Evolutionary conservation across 1,140 invertebrate genomes (phyloP), one percentile per base, ranked within the genome.

Genomic region (Euglossa dilemma): DNA sequence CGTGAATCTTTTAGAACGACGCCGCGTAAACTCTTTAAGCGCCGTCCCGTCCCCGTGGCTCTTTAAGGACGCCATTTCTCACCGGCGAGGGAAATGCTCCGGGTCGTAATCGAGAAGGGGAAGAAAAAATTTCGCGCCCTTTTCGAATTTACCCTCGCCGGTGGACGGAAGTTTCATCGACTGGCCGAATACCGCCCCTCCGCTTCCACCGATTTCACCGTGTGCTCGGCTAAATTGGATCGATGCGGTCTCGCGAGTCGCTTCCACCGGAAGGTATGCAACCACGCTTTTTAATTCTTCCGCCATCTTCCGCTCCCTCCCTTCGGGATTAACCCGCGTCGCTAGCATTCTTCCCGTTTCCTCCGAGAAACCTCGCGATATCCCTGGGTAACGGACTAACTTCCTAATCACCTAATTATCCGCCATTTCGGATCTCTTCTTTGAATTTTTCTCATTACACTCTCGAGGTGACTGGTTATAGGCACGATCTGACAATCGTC

Each of bases 171-270:
- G 25, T 71, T 79, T 6, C 67, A 16, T 16, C 47, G 50, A 56
- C n/a, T 43, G n/a, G 57, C 28, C 50, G 23, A 80, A 80, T 63
- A 80, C 45, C 45, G n/a, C 63, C 14, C 47, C 28, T n/a, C 4
- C 72, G 63, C 47, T 80, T 63, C 25, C 11, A 6, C 36, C 18
- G 77, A 71, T 79, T 79, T 79, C 45, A 70, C 70, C n/a, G 25
- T 3, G 43, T 11, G 45, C 25, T 47, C 43, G 14, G 43, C 36
- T 47, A 57, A 79, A 6, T 45, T 67, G 20, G 43, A 67, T 45
- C 43, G 43, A 14, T 45, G 20, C 20, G 12, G 23, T 45, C 12
- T 45, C 64, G 11, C 1, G 20, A 0, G 12, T 6, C 45, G 20
- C 11, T n/a, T 23, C 12, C 18, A 2, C 5, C 5, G 1, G 12